These are phyloP conservation scores for Hylaeus anthracinus DNA, from an alignment of 1,140 invertebrate genomes.

Conservation along the genomic window DNA sequence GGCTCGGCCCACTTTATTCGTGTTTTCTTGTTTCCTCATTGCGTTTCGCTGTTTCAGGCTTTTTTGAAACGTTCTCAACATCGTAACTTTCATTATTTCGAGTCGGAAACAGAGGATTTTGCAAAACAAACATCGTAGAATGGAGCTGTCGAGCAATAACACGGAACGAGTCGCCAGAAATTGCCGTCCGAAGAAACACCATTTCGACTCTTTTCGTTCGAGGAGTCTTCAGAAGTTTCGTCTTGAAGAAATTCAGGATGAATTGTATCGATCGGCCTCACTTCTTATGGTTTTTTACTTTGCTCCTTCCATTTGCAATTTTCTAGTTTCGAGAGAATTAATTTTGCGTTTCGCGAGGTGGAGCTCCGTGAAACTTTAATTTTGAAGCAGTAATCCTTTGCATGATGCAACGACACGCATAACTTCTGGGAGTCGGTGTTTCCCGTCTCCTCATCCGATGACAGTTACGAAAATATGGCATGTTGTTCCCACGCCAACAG, in stretches of 20 bases:
- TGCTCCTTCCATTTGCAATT: too few relatives aligned
- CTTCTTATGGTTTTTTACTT: too few relatives aligned
- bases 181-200: too few relatives aligned
- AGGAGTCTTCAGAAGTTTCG: too few relatives aligned
- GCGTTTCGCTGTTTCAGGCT: neutral
- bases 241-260: too few relatives aligned
- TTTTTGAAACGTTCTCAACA: neutral
- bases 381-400: neutral
- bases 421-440: neutral
- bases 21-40: constrained; percentile 26
- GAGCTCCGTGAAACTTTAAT: neutral
- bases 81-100: neutral
- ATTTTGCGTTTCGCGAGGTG: too few relatives aligned
- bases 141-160: too few relatives aligned
- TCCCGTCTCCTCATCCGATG: neutral
- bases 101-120: neutral
- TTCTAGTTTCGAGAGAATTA: too few relatives aligned
- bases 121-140: too few relatives aligned
- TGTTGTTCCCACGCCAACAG: constrained; percentile 26
- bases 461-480: constrained; percentile 26
- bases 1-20: constrained; percentile 24
- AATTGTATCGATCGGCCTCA: neutral
- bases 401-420: neutral
- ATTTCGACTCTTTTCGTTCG: neutral
- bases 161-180: too few relatives aligned